Base-by-base conservation (phyloP, 2,797 vertebrate genomes). In the Sarcoramphus papa region DNA sequence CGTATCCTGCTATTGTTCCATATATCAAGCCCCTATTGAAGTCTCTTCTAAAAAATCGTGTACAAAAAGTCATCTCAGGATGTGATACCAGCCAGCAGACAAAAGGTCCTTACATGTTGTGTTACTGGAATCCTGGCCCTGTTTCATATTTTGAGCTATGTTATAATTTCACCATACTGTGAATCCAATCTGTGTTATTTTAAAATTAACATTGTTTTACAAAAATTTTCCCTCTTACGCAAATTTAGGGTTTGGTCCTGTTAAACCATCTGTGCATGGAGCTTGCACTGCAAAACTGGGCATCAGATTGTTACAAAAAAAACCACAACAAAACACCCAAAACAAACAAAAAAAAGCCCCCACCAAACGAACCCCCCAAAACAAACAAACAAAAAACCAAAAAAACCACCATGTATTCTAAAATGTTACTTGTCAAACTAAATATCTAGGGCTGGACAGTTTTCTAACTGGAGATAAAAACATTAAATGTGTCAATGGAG, bases 1-100 rank as follows among this genome's bases (percentile, higher is more conserved):
- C 87, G 73, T 65, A 97, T 96, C 96, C 94, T 97, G 81, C 94
- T 91, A 95, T 96, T 97, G 95, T 97, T 96, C 69, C 48, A 48
- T 80, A 69, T 91, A 92, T 92, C 79, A 92, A 96, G 37, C 75
- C 25, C 30, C 73, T 65, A 75, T 81, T 95, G 93, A 91, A 95
- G 88, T 91, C 83, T 93, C 54, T 94, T 78, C 68, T 95, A 63
- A 95, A 94, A 91, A 91, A 80, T 78, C 69, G 91, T 78, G 79
- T 69, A 75, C 65, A 94, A 91, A 95, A 94, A 89, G 45, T 90
- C 53, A 60, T 95, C 82, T 95, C 92, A 82, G 79, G 92, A 95
- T 96, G 73, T 95, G 89, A 83, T 94, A 92, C 83, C 93, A 96
- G 92, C 68, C 81, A 93, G 92, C 86, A 95, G 86, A 93, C 87